Evolutionary conservation across 2,888 invertebrate species (phyloP).

Genomic region (Drosophila paramelanica): DNA sequence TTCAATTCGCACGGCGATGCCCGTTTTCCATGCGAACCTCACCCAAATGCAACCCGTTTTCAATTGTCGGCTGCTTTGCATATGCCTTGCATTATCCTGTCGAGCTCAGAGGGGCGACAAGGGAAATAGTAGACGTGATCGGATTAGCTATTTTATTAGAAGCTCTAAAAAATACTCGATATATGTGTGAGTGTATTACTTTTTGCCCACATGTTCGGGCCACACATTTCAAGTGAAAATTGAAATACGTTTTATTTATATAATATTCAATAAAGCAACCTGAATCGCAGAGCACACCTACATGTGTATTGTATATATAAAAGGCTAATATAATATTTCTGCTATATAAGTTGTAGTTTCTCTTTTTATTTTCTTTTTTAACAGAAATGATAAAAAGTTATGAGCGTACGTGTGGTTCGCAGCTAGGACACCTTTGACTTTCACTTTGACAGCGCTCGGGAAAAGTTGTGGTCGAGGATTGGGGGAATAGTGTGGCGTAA

Average conservation of each 20-base stretch:
- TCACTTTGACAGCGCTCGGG: constrained; percentile 39
- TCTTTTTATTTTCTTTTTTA: constrained; percentile 16
- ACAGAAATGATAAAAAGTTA: constrained; percentile 68
- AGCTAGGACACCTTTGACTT: constrained; percentile 50
- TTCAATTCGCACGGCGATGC: background rate
- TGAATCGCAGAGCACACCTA: constrained; percentile 17
- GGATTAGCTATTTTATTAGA: constrained; percentile 79
- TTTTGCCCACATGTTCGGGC: background rate
- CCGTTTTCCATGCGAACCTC: constrained; percentile 3
- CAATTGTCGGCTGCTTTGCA: constrained; percentile 61
- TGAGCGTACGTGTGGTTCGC: constrained; percentile 44
- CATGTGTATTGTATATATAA: constrained; percentile 13
- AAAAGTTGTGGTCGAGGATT: background rate
- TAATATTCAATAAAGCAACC: constrained; percentile 62
- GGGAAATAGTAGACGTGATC: constrained; percentile 64
- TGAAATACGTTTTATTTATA: constrained; percentile 76
- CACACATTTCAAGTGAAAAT: constrained; percentile 56
- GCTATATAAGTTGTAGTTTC: background rate
- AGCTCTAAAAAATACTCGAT: constrained; percentile 58
- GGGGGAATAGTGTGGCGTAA: constrained; percentile 7
- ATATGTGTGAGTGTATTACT: constrained; percentile 1
- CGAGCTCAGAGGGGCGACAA: constrained; percentile 1
- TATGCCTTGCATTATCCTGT: constrained; percentile 65
- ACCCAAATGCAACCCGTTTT: constrained; percentile 24
- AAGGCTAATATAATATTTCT: constrained; percentile 22